phyloP scores from a whole-genome alignment of 2,797 vertebrate species.

The Zenarchopterus dispar region DNA sequence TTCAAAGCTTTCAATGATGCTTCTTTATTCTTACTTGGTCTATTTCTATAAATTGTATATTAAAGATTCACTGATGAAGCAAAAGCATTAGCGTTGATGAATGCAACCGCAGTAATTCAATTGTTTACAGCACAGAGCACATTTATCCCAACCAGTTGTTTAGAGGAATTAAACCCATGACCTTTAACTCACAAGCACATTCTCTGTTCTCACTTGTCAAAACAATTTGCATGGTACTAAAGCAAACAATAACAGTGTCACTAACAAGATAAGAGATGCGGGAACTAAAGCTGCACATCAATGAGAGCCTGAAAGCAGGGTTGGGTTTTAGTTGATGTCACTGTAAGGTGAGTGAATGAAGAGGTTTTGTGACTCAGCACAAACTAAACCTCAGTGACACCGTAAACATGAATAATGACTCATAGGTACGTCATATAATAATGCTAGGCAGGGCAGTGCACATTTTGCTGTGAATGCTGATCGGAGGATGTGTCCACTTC shows the following conservation, averaged over 20 bases:
- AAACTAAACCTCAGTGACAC: conserved; percentile 20
- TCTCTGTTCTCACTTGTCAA: conserved; percentile 14
- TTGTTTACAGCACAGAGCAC: conserved; percentile 17
- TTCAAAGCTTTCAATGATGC: neutral
- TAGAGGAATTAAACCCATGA: conserved; percentile 28
- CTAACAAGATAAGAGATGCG: conserved; percentile 12
- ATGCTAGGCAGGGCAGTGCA: neutral
- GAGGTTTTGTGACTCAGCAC: conserved; percentile 30
- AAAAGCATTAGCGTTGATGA: conserved; percentile 5
- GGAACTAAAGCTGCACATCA: neutral
- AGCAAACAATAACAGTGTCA: conserved; percentile 2
- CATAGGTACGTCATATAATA: conserved; percentile 18
- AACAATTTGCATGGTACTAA: conserved; percentile 5
- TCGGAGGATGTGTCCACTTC: conserved; percentile 4
- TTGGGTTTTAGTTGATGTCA: conserved; percentile 10
- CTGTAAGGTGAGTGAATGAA: conserved; percentile 11
- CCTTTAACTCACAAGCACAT: conserved; percentile 30
- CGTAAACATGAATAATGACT: conserved; percentile 39
- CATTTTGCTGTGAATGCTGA: conserved; percentile 19
- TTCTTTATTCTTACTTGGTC: neutral
- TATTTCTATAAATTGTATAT: neutral
- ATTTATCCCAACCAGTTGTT: conserved; percentile 31
- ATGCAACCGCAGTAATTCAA: conserved; percentile 9
- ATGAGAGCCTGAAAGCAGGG: neutral
- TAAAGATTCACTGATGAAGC: conserved; percentile 2